Evolutionary conservation across 2,888 invertebrate genomes (phyloP).

Genomic region (Oscheius myriophilus): DNA sequence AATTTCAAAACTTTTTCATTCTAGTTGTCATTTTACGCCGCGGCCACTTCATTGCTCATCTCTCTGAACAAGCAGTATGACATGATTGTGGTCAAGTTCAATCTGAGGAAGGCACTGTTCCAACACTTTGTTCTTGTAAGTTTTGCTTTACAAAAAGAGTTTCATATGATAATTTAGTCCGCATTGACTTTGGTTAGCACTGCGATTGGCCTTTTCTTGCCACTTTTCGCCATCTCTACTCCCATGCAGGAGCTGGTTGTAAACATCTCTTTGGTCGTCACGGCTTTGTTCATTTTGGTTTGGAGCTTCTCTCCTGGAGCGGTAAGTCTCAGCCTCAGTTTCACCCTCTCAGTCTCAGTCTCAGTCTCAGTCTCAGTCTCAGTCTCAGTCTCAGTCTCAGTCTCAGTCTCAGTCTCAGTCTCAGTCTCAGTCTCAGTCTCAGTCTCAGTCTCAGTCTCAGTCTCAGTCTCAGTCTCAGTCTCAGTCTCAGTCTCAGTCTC

Average conservation of each 20-base stretch:
- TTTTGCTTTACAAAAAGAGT: neutral
- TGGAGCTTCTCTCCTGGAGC: slow-evolving; percentile 44
- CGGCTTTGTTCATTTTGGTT: slow-evolving; percentile 50
- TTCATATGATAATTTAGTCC: slow-evolving; percentile 35
- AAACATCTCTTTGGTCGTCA: slow-evolving; percentile 42
- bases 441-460: neutral
- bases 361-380: too few species aligned
- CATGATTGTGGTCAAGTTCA: slow-evolving; percentile 55
- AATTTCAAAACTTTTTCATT: slow-evolving; percentile 7
- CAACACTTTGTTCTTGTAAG: slow-evolving; percentile 60
- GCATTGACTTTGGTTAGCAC: slow-evolving; percentile 48
- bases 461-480: too few species aligned
- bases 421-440: neutral
- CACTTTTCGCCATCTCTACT: slow-evolving; percentile 33
- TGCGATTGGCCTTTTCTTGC: slow-evolving; percentile 31
- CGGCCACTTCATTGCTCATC: slow-evolving; percentile 62
- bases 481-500: neutral
- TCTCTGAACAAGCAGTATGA: slow-evolving; percentile 65
- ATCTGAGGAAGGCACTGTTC: slow-evolving; percentile 53
- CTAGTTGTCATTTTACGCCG: slow-evolving; percentile 64
- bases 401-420: too few species aligned
- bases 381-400: too few species aligned
- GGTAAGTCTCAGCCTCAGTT: slow-evolving; percentile 21
- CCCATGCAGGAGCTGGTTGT: slow-evolving; percentile 37
- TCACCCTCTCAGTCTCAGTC: neutral